Conservation (phyloP, 2,888 invertebrate genomes). For the Stenurella melanura region DNA sequence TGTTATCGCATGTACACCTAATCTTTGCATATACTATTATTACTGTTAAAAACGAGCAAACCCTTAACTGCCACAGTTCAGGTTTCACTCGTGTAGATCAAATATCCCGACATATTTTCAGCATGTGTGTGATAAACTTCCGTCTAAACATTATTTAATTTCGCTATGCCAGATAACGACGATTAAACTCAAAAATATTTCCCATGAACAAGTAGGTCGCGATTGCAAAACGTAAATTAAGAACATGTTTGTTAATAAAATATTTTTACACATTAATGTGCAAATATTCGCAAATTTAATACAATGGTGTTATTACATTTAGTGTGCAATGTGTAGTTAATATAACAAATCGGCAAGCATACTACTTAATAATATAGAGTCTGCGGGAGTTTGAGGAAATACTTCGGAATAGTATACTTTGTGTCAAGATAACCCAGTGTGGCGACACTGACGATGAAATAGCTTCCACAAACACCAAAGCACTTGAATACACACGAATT, state of each 20-base stretch:
- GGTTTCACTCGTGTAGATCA: conserved; percentile 9
- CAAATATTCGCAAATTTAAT: background rate
- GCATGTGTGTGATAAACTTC: conserved; percentile 38
- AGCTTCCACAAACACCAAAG: too few relatives aligned
- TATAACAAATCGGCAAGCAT: too few relatives aligned
- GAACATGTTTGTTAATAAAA: conserved; percentile 6
- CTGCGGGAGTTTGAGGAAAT: too few relatives aligned
- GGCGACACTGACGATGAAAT: too few relatives aligned
- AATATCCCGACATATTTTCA: conserved; percentile 31
- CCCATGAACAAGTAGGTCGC: conserved; percentile 39
- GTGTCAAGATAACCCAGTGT: too few relatives aligned
- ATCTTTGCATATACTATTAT: background rate
- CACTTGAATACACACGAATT: too few relatives aligned
- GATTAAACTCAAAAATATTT: conserved; percentile 21
- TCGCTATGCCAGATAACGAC: conserved; percentile 24
- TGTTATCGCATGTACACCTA: conserved; percentile 14
- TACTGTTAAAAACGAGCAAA: background rate
- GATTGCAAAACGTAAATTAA: conserved; percentile 31
- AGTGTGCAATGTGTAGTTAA: too few relatives aligned
- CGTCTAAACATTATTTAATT: conserved; percentile 29
- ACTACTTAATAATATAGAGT: too few relatives aligned
- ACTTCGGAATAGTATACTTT: too few relatives aligned
- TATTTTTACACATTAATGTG: background rate
- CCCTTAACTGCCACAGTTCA: conserved; percentile 9
- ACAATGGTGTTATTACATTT: background rate